Percentiles rank a stretch among this genome's conserved stretches.
These are phyloP conservation scores for Gadus chalcogrammus DNA, from an alignment of 2,113 vertebrate species.

Conservation along the genomic window DNA sequence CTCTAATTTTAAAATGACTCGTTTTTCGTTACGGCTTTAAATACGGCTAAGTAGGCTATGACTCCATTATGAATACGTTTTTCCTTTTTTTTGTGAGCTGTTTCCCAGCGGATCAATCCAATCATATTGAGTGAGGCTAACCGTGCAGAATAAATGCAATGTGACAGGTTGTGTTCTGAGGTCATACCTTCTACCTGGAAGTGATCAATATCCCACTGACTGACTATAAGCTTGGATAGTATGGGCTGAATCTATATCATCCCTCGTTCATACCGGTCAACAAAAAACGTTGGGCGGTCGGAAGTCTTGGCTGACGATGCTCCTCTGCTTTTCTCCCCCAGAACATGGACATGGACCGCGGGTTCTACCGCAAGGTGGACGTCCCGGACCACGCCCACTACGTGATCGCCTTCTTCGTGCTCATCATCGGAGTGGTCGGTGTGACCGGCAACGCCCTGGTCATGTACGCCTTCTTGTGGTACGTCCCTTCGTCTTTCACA, in stretches of 20 bases:
- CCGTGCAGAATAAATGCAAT: neutral
- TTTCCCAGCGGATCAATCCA: neutral
- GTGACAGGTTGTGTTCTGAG: neutral
- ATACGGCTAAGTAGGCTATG: too few species aligned
- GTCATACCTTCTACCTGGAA: slow-evolving; percentile 9
- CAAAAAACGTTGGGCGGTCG: too few species aligned
- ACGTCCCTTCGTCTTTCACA: slow-evolving; percentile 21
- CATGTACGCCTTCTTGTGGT: slow-evolving; percentile 95
- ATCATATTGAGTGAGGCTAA: neutral
- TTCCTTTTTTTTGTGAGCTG: too few species aligned
- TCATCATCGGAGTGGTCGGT: slow-evolving; percentile 86
- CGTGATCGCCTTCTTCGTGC: slow-evolving; percentile 81
- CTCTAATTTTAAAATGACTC: too few species aligned
- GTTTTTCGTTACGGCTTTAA: too few species aligned
- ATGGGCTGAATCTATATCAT: too few species aligned
- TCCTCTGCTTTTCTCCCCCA: slow-evolving; percentile 15
- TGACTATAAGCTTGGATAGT: too few species aligned
- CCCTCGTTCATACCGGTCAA: too few species aligned
- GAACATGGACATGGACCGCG: slow-evolving; percentile 68
- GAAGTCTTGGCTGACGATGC: too few species aligned
- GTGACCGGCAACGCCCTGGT: slow-evolving; percentile 88
- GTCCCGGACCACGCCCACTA: slow-evolving; percentile 88
- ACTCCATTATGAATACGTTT: too few species aligned
- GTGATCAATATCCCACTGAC: slow-evolving; percentile 5
- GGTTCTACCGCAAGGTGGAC: slow-evolving; percentile 76